Conservation (phyloP, 1,140 invertebrate genomes). For the Habropoda laboriosa region DNA sequence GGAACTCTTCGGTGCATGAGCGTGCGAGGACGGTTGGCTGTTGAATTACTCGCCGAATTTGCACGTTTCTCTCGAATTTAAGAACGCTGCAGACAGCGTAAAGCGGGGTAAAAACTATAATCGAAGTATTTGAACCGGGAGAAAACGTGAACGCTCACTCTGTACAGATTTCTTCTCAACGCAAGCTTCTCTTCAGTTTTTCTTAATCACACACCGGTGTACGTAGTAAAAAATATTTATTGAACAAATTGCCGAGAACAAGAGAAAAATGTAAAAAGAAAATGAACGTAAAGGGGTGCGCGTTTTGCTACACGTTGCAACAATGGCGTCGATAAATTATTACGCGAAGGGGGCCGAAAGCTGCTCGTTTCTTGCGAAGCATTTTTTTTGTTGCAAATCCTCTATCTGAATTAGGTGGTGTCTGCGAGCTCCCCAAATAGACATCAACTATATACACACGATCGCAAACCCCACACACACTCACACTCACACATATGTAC, state of each 20-base stretch:
- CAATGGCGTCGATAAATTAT: conserved; percentile 78
- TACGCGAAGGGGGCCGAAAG: conserved; percentile 65
- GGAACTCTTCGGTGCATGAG: conserved; percentile 74
- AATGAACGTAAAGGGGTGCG: no score
- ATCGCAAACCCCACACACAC: conserved; percentile 70
- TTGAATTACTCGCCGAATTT: not conserved
- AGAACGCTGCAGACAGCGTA: not conserved
- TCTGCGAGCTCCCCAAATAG: conserved; percentile 64
- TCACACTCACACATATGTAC: no score
- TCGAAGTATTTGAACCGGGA: not conserved
- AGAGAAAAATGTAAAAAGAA: conserved; percentile 61
- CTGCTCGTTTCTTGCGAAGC: conserved; percentile 42
- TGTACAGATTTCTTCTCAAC: not conserved
- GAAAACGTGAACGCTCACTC: not conserved
- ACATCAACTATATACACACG: conserved; percentile 77
- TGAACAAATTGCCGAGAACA: conserved; percentile 71
- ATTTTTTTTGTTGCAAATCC: conserved; percentile 15
- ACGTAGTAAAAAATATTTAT: conserved; percentile 76
- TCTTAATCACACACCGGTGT: conserved; percentile 42
- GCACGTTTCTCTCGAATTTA: not conserved
- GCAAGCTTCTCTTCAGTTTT: not conserved
- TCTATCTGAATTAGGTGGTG: conserved; percentile 35
- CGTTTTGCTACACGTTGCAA: conserved; percentile 63
- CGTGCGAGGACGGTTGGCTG: conserved; percentile 72
- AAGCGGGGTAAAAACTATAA: not conserved